Evolutionary conservation across 2,113 vertebrate genomes (phyloP).

Genomic region (Paradoxurus hermaphroditus): DNA sequence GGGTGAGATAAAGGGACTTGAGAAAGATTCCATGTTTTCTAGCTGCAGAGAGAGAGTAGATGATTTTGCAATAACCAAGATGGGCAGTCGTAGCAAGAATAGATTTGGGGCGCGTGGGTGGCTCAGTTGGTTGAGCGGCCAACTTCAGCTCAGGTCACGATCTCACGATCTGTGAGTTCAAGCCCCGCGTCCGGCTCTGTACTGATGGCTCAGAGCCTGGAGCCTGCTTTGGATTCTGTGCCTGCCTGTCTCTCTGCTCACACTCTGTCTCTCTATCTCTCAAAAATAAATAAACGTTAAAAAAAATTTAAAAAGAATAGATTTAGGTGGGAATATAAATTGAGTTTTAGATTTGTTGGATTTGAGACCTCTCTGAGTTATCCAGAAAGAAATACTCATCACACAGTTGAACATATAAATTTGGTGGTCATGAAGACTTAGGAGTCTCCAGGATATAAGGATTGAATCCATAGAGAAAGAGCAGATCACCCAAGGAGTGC

Average conservation of each 20-base stretch:
- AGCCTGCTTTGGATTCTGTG: no score
- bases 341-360: constrained; percentile 17
- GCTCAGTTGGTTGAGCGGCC: no score
- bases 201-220: no score
- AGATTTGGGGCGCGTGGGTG: no score
- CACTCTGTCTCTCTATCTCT: no score
- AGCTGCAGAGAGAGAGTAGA: neutral
- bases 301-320: no score
- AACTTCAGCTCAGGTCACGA: no score
- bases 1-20: neutral
- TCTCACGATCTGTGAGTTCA: no score
- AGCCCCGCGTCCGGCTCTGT: no score
- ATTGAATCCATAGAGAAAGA: neutral
- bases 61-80: neutral
- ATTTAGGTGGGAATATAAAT: neutral
- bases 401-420: neutral
- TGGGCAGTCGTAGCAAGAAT: neutral
- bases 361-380: neutral
- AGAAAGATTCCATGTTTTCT: neutral
- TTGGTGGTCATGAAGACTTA: neutral
- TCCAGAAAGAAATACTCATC: neutral
- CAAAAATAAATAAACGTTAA: no score
- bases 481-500: neutral
- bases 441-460: neutral
- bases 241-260: no score